A percentile compares a stretch with the other conserved stretches of the same genome.
phyloP scores from a whole-genome alignment of 2,888 invertebrate species.

The Neoitamus cyanurus region DNA sequence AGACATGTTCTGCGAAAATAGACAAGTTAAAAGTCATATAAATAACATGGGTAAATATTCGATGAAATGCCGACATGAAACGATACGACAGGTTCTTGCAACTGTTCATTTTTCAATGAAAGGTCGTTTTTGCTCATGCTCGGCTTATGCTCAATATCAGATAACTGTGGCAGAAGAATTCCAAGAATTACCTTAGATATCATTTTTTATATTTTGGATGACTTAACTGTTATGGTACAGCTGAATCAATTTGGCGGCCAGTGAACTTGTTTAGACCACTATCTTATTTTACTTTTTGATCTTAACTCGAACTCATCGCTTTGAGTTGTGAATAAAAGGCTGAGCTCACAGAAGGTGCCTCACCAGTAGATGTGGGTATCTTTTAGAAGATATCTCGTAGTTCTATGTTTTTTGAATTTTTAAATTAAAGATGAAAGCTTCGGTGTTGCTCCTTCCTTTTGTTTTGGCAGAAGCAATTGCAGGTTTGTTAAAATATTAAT shows the following conservation, averaged over 20 bases:
- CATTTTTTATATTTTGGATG: background rate
- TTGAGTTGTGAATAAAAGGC: slow-evolving; percentile 11
- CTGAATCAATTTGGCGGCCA: background rate
- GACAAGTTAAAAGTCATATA: background rate
- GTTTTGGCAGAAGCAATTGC: background rate
- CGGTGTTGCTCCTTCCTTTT: background rate
- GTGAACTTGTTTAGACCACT: background rate
- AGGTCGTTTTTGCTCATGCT: background rate
- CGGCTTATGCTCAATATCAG: background rate
- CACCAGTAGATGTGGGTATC: slow-evolving; percentile 3
- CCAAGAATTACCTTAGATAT: background rate
- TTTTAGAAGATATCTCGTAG: background rate
- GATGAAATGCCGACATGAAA: background rate
- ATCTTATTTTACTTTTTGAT: background rate
- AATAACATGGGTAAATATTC: background rate
- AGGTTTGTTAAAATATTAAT: background rate
- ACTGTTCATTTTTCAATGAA: background rate
- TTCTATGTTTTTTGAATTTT: background rate
- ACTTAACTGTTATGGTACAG: background rate
- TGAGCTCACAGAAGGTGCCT: background rate
- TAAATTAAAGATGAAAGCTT: background rate
- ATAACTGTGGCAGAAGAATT: background rate
- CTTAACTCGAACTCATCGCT: background rate
- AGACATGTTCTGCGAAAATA: background rate
- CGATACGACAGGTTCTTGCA: background rate